phyloP scores from a whole-genome alignment of 2,797 vertebrate species.

The Amblyraja radiata region DNA sequence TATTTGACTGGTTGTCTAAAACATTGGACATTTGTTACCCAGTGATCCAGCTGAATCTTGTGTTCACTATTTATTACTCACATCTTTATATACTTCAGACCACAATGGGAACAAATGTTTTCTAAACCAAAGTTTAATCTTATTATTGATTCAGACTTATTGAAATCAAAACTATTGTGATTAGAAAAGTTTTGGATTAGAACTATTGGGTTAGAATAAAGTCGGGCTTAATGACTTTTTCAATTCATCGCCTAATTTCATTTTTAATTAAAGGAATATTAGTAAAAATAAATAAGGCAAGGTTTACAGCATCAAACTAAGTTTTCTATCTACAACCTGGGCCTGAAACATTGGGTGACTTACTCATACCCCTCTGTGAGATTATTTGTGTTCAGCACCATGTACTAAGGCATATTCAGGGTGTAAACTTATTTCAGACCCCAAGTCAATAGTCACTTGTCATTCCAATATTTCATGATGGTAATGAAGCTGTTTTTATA shows the following conservation, averaged over 20 bases:
- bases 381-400: background rate
- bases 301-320: background rate
- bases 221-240: background rate
- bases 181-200: background rate
- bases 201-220: background rate
- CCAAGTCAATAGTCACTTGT: background rate
- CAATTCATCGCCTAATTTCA: background rate
- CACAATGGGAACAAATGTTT: background rate
- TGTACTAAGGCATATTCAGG: background rate
- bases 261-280: too few species aligned
- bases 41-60: background rate
- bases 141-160: background rate
- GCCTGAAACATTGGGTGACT: background rate
- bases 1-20: background rate
- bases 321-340: background rate
- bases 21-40: background rate
- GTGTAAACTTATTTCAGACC: background rate
- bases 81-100: background rate
- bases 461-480: background rate
- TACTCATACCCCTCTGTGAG: background rate
- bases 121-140: background rate
- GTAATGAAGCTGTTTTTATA: background rate
- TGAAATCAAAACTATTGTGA: background rate
- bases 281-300: background rate
- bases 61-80: background rate